Conservation (phyloP, 2,113 vertebrate genomes). For the Cephalophus harveyi region DNA sequence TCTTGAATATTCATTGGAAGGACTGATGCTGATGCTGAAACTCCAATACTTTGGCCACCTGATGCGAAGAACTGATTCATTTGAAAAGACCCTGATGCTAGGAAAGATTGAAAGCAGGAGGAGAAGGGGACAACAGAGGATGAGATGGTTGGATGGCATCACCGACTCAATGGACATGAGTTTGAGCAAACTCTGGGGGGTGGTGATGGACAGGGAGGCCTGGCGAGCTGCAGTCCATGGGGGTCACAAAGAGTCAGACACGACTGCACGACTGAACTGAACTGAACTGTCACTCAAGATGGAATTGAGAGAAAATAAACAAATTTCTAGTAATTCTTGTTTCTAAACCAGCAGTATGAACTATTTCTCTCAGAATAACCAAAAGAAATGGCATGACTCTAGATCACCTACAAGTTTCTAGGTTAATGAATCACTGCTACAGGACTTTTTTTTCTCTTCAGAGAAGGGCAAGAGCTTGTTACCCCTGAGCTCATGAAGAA, state of each 20-base stretch:
- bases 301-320: background rate
- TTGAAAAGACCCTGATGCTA: background rate
- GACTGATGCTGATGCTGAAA: background rate
- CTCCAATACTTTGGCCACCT: background rate
- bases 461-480: background rate
- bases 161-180: background rate
- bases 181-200: background rate
- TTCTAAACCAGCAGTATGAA: background rate
- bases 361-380: background rate
- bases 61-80: accelerated
- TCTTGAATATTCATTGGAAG: background rate
- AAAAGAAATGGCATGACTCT: background rate
- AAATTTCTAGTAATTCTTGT: background rate
- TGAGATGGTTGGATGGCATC: background rate
- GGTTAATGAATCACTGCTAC: background rate
- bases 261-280: accelerated
- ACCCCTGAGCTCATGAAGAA: background rate
- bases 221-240: background rate
- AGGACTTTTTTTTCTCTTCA: background rate
- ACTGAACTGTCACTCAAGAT: background rate
- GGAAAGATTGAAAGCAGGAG: background rate
- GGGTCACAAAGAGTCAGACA: background rate
- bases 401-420: background rate
- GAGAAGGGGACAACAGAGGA: background rate
- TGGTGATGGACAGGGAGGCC: background rate